These are phyloP conservation scores for Chrysodeixis includens DNA, from an alignment of 2,888 invertebrate genomes.

Conservation along the genomic window DNA sequence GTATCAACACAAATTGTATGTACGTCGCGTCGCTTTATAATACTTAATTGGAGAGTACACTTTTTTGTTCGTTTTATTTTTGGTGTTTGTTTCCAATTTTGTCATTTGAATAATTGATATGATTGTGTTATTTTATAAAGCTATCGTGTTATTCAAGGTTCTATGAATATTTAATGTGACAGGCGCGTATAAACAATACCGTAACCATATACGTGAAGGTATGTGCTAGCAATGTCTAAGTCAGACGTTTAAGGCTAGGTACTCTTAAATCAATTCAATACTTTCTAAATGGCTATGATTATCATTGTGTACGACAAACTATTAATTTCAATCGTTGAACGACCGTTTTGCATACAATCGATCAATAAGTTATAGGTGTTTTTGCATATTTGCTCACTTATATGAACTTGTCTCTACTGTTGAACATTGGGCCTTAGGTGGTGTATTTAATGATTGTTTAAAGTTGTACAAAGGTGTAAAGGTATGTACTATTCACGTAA, in stretches of 20 bases:
- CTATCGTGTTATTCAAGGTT: conserved; percentile 6
- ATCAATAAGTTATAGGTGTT: conserved; percentile 10
- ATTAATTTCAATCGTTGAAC: conserved; percentile 36
- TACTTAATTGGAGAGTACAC: conserved; percentile 27
- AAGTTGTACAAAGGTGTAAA: neutral
- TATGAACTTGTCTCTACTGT: neutral
- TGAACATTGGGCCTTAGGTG: neutral
- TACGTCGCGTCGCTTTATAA: conserved; percentile 14
- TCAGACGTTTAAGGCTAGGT: neutral
- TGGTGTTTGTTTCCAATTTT: conserved; percentile 3
- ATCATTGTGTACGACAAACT: conserved; percentile 7
- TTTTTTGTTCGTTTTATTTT: conserved; percentile 11
- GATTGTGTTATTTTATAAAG: conserved; percentile 3
- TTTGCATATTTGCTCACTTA: conserved; percentile 10
- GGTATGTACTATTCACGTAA: neutral
- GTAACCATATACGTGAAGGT: conserved; percentile 1
- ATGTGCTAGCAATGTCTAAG: conserved; percentile 13
- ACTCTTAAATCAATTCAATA: conserved; percentile 28
- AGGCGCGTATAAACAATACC: neutral
- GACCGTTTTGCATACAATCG: conserved; percentile 47
- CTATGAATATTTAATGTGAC: neutral
- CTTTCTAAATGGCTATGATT: conserved; percentile 41
- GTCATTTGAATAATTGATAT: conserved; percentile 9
- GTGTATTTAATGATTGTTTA: neutral
- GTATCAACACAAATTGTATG: conserved; percentile 17